These are phyloP conservation scores for Pseudoips prasinana DNA, from an alignment of 2,888 invertebrate genomes.

Conservation along the genomic window DNA sequence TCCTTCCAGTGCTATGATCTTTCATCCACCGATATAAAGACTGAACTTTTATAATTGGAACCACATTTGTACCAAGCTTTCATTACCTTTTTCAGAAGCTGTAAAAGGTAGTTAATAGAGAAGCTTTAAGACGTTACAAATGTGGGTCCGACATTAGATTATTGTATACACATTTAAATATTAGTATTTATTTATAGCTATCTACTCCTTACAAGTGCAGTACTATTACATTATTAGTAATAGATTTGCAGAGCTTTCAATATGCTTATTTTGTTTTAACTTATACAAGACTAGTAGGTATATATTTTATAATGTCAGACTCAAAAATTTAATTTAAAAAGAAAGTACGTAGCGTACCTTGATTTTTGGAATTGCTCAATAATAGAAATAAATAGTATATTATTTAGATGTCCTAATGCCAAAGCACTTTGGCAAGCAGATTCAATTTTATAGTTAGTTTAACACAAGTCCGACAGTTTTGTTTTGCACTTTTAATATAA, in stretches of 20 bases:
- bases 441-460: too few species aligned
- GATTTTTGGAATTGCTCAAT: conserved; percentile 27
- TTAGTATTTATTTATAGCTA: conserved; percentile 6
- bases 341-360: too few species aligned
- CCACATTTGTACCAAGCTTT: conserved; percentile 19
- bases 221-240: not conserved
- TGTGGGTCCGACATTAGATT: conserved; percentile 23
- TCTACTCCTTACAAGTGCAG: conserved; percentile 2
- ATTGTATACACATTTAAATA: conserved; percentile 12
- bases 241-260: too few species aligned
- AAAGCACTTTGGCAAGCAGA: too few species aligned
- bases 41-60: conserved; percentile 47
- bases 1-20: conserved; percentile 77
- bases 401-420: too few species aligned
- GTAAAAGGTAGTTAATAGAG: too few species aligned
- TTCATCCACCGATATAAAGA: conserved; percentile 68
- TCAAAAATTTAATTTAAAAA: conserved; percentile 8
- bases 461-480: too few species aligned
- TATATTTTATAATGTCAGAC: conserved; percentile 23
- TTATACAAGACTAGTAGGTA: conserved; percentile 28
- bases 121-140: conserved; percentile 13
- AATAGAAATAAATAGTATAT: conserved; percentile 11
- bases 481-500: conserved; percentile 1
- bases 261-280: too few species aligned
- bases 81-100: too few species aligned